Conservation (phyloP, 2,888 invertebrate species). For the Tolmerus cingulatus region DNA sequence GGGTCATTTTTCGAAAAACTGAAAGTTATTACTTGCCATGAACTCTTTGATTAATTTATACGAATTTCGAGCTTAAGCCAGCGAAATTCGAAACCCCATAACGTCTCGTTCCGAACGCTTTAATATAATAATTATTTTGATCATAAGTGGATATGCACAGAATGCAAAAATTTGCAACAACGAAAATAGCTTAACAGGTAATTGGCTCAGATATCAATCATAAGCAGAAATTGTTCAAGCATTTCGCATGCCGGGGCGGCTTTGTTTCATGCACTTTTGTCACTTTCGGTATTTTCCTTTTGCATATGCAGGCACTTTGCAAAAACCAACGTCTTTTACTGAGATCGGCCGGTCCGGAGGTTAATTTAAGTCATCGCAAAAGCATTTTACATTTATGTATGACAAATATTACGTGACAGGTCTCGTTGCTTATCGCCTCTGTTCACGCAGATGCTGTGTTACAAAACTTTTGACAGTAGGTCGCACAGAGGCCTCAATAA, state of each 20-base stretch:
- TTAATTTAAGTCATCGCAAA: not conserved
- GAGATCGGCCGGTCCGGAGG: not conserved
- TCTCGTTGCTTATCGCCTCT: slow-evolving; percentile 16
- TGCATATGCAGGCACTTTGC: not conserved
- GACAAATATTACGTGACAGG: slow-evolving; percentile 26
- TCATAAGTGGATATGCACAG: not conserved
- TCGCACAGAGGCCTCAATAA: slow-evolving; percentile 29
- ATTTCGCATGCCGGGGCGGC: not conserved
- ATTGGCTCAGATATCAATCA: not conserved
- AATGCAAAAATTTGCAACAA: not conserved
- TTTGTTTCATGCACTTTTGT: not conserved
- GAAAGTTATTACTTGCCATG: not conserved
- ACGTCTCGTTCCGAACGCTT: not conserved
- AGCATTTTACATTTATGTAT: not conserved
- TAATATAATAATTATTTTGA: not conserved
- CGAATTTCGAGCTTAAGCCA: not conserved
- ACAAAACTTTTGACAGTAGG: slow-evolving; percentile 29
- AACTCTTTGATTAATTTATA: not conserved
- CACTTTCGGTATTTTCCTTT: not conserved
- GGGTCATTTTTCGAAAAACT: not conserved
- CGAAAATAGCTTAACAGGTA: not conserved
- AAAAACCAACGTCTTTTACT: not conserved
- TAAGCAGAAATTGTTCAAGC: not conserved
- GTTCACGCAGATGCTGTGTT: slow-evolving; percentile 4
- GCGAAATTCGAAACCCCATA: not conserved